Evolutionary conservation across 2,888 invertebrate species (phyloP).

Genomic region (Leptogaster cylindrica): DNA sequence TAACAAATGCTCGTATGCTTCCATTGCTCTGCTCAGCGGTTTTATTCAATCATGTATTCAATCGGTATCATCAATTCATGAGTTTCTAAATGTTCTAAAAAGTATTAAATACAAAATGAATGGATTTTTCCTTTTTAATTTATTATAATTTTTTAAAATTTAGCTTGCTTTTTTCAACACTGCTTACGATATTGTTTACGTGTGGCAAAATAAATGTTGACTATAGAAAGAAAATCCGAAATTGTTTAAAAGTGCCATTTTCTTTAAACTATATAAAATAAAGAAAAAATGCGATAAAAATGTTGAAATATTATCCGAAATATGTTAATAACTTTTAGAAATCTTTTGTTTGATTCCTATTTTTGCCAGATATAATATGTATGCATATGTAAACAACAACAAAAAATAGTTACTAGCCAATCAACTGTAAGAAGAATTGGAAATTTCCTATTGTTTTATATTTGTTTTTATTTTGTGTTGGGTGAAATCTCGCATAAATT

Average conservation of each 20-base stretch:
- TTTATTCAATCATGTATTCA: too few relatives aligned
- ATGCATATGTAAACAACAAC: neutral
- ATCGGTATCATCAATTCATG: too few relatives aligned
- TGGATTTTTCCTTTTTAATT: too few relatives aligned
- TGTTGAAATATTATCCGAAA: too few relatives aligned
- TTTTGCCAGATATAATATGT: too few relatives aligned
- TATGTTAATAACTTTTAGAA: too few relatives aligned
- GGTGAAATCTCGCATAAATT: neutral
- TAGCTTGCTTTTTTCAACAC: neutral
- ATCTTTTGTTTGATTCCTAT: conserved; percentile 18
- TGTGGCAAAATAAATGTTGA: too few relatives aligned
- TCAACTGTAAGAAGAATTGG: neutral
- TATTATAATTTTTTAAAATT: neutral
- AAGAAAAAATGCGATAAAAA: neutral
- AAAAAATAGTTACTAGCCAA: conserved; percentile 12
- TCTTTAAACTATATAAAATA: neutral
- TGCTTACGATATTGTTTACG: too few relatives aligned
- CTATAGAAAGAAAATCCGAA: neutral
- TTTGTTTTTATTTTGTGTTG: neutral
- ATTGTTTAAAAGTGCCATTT: conserved; percentile 13
- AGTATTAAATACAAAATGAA: too few relatives aligned
- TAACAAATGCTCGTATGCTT: too few relatives aligned
- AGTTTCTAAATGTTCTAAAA: too few relatives aligned
- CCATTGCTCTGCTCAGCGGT: too few relatives aligned
- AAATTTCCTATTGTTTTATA: neutral